Evolutionary conservation across 2,888 invertebrate species (phyloP).

Genomic region (Ormyrus pomaceus): DNA sequence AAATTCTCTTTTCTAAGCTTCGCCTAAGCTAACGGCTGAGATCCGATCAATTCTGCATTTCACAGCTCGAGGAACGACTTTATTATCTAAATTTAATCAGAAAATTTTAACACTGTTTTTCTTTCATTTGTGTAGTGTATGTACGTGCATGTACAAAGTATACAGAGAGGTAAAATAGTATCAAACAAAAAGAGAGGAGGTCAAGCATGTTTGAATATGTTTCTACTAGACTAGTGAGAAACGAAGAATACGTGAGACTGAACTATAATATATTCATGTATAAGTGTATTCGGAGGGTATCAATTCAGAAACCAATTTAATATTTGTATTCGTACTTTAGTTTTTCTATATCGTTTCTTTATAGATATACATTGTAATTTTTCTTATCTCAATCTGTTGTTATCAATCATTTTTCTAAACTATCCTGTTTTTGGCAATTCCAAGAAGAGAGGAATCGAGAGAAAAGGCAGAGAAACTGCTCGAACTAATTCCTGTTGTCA

Average conservation of each 20-base stretch:
- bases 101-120: neutral
- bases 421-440: slow-evolving; percentile 69
- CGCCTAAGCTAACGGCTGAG: too few relatives aligned
- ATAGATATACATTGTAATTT: slow-evolving; percentile 57
- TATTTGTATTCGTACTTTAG: slow-evolving; percentile 57
- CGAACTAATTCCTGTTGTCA: slow-evolving; percentile 32
- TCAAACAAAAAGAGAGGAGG: neutral
- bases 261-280: slow-evolving; percentile 37
- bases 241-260: slow-evolving; percentile 40
- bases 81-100: too few relatives aligned
- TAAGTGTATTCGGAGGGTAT: slow-evolving; percentile 48
- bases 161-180: neutral
- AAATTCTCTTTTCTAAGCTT: too few relatives aligned
- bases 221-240: slow-evolving; percentile 51
- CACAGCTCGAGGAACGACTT: too few relatives aligned
- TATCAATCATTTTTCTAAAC: slow-evolving; percentile 56
- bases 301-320: slow-evolving; percentile 57
- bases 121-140: neutral
- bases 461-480: slow-evolving; percentile 51
- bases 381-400: slow-evolving; percentile 60
- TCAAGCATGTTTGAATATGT: slow-evolving; percentile 55
- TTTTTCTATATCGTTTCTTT: slow-evolving; percentile 58
- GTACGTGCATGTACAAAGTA: slow-evolving; percentile 21
- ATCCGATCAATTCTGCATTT: too few relatives aligned
- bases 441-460: slow-evolving; percentile 64